Base-by-base conservation (phyloP, 2,113 vertebrate species). In the Sinocyclocheilus grahami region DNA sequence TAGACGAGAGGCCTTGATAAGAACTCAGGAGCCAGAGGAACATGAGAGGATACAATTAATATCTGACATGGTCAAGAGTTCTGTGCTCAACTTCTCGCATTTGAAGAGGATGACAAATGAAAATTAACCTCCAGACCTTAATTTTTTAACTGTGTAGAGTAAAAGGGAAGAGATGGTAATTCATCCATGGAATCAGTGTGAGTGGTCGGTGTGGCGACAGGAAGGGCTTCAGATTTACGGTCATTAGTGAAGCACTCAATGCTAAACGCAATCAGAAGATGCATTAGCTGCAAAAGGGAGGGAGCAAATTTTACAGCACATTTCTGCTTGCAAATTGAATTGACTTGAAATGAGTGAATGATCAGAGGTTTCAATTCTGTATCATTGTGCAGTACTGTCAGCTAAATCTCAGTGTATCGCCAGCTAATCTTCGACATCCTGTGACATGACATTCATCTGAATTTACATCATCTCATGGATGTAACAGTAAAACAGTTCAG, bases 141-240 rank as follows among this genome's bases (percentile, higher is more conserved):
- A 94, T 94, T 94, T 88, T 84, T 86, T 92, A 92, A 93, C 87
- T 87, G 91, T 91, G 92, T 92, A 89, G 92, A 90, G 91, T 91
- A 91, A 92, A 82, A 93, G 91, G 93, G 81, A 91, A 93, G 89
- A 91, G 92, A 94, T 91, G 92, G 90, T 90, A 93, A 93, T 94
- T 95, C 93, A 95, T 94, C 92, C 91, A 85, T 83, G 91, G 87
- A 90, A 95, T 94, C 92, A 89, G 90, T 86, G 91, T 91, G 92
- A 95, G 92, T 92, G 86, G 91, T 85, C 89, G 87, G 89, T 89
- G 89, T 89, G 87, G 90, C 79, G 83, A 89, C 90, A 93, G 93
- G 93, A 93, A 94, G 93, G 92, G 91, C 95, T 93, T 93, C 91
- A 94, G 90, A 91, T 92, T 92, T 94, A 94, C 90, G 91, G 89